Base-by-base conservation (phyloP, 2,888 invertebrate genomes). In the Caenorhabditis sp. region DNA sequence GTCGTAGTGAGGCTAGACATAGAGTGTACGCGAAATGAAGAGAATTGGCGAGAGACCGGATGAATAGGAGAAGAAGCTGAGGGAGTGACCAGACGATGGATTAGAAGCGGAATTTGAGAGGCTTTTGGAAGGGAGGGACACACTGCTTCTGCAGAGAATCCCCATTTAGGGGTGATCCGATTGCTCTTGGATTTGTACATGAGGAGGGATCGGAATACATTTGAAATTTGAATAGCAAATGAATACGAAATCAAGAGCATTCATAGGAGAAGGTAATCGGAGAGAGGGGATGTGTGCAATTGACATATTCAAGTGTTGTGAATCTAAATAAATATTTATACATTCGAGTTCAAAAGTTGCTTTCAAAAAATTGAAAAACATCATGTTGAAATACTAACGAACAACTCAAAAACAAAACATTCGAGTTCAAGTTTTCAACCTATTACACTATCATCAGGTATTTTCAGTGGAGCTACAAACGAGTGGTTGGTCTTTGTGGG, bases 31-130 rank as follows among this genome's bases (percentile, higher is more conserved):
- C 10, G 68, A 51, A 76, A 22, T 24, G 51, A 38, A 38, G 68
- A 68, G 68, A 68, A 66, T 66, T 58, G 56, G 75, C 26, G 69
- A n/a, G 41, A n/a, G n/a, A 35, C 38, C 41, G 76, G 58, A 26
- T 58, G 75, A 63, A 64, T 19, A 28, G 44, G n/a, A n/a, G n/a
- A n/a, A 44, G 38, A 41, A 41, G n/a, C 54, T 41, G 58, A 66
- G n/a, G n/a, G n/a, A n/a, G 75, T 75, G 75, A 75, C 76, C 76
- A 76, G 76, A 69, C 76, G 76, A 76, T 69, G 76, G 76, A 76
- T 76, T 76, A 76, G 76, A 69, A 76, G n/a, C 68, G 76, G 76
- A 76, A 76, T 69, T 76, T 51, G 76, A 76, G 76, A 68, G 61
- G 35, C 47, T 51, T 47, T 22, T 38, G 24, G 35, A n/a, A 35